Evolutionary conservation across 1,140 invertebrate species (phyloP), one percentile per base, ranked within the genome.

Genomic region (Liolophura sinensis): DNA sequence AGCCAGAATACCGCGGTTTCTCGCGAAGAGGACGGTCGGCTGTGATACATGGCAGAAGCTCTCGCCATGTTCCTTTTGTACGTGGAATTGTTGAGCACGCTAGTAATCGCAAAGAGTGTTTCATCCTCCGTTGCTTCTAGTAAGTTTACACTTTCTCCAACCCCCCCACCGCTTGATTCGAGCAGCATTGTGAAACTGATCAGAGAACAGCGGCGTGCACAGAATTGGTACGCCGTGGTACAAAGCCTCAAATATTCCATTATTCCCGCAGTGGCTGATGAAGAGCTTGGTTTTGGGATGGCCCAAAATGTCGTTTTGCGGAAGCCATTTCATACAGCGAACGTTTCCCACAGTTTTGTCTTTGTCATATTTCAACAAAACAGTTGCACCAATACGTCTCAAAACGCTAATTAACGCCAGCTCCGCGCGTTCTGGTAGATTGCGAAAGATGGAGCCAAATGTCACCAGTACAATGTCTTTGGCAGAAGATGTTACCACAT

Each of bases 241-340:
- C 57, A 91, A 86, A 11, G 91, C 88, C 80, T 94, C 92, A 51
- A 89, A 90, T 0, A 88, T 89, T 20, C 92, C 89, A 75, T 91
- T 87, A 47, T 92, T 87, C 0, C 92, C 92, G 22, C 89, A 90
- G 71, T 94, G 92, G 0, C 90, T 89, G 66, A 92, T 87, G 66
- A 92, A 93, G 0, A 87, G 88, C 47, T 88, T 67, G 20, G 71
- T 74, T 18, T 78, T 75, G 9, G 70, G 67, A 65, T 79, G 77
- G 87, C 88, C 91, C 49, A 93, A 84, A 46, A 94, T 86, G 77
- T 93, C 92, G 77, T 93, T 92, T 78, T 94, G 92, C 0, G 92
- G 92, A 70, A 92, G 83, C 92, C 92, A 94, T 55, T 89, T 87
- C 0, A 87, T 88, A 0, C 91, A 83, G 76, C 88, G 89, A 0